Evolutionary conservation across 2,888 invertebrate genomes (phyloP).

Genomic region (Rotaria sp.): DNA sequence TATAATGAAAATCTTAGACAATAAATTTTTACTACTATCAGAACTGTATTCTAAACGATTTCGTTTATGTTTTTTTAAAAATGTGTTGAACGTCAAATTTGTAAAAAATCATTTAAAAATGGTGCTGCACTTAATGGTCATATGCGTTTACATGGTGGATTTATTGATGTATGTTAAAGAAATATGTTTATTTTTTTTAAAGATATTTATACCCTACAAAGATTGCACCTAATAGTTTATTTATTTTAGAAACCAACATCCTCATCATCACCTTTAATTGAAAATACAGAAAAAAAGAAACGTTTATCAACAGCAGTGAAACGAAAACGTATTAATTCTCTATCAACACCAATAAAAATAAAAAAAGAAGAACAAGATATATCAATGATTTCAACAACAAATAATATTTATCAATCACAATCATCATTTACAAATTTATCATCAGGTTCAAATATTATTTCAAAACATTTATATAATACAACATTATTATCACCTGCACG

Average conservation of each 20-base stretch:
- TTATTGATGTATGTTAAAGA: constrained; percentile 54
- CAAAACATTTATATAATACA: background rate
- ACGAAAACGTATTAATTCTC: background rate
- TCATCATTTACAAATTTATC: background rate
- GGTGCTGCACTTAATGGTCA: constrained; percentile 94
- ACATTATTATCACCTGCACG: background rate
- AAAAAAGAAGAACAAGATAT: background rate
- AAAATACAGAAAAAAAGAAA: background rate
- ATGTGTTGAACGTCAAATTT: constrained; percentile 86
- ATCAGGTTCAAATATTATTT: background rate
- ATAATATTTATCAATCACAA: background rate
- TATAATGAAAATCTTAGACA: too few relatives aligned
- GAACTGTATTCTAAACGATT: background rate
- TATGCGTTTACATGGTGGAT: constrained; percentile 93
- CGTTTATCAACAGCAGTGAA: background rate
- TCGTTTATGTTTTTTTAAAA: constrained; percentile 43
- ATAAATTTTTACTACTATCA: too few relatives aligned
- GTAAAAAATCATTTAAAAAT: constrained; percentile 90
- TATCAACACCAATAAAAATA: background rate
- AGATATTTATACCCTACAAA: too few relatives aligned
- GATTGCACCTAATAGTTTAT: too few relatives aligned
- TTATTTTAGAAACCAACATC: background rate
- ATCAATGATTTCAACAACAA: background rate
- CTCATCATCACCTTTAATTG: background rate
- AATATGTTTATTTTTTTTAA: too few relatives aligned